Conservation (phyloP, 2,797 vertebrate species). For the Melanotaenia pygmaea region DNA sequence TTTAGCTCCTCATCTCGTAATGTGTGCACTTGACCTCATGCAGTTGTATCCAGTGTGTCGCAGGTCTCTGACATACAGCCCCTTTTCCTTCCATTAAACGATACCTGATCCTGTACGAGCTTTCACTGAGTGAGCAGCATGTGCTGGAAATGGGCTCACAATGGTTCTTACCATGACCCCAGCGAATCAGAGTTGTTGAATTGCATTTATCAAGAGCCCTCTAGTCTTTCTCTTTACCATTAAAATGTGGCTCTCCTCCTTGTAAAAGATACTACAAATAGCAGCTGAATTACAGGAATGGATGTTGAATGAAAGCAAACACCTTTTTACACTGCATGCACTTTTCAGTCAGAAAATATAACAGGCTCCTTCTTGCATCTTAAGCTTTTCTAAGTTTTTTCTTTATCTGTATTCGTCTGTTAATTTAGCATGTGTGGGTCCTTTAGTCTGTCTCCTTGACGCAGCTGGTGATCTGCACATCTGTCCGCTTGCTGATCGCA, state of each 20-base stretch:
- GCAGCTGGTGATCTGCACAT: constrained; percentile 65
- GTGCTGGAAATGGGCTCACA: constrained; percentile 49
- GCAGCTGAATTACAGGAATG: constrained; percentile 64
- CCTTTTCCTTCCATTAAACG: constrained; percentile 77
- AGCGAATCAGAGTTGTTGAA: constrained; percentile 69
- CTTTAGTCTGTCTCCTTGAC: constrained; percentile 52
- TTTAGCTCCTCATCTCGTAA: constrained; percentile 39
- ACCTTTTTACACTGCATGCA: constrained; percentile 15
- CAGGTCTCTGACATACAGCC: constrained; percentile 63
- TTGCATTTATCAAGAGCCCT: constrained; percentile 69
- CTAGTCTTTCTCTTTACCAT: constrained; percentile 64
- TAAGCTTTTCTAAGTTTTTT: background rate
- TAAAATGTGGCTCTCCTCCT: constrained; percentile 59
- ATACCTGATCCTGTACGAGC: constrained; percentile 76
- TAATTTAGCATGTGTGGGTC: constrained; percentile 31
- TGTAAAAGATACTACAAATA: constrained; percentile 70
- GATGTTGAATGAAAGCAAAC: constrained; percentile 29
- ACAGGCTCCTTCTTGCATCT: background rate
- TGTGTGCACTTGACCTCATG: constrained; percentile 51
- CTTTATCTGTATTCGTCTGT: background rate
- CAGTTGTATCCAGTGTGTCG: constrained; percentile 59
- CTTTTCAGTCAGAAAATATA: constrained; percentile 15
- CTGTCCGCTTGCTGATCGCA: constrained; percentile 72
- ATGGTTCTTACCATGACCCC: constrained; percentile 62
- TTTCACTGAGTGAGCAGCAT: constrained; percentile 42